These are phyloP conservation scores for Sisor rabdophorus DNA, from an alignment of 2,113 vertebrate genomes.

Conservation along the genomic window DNA sequence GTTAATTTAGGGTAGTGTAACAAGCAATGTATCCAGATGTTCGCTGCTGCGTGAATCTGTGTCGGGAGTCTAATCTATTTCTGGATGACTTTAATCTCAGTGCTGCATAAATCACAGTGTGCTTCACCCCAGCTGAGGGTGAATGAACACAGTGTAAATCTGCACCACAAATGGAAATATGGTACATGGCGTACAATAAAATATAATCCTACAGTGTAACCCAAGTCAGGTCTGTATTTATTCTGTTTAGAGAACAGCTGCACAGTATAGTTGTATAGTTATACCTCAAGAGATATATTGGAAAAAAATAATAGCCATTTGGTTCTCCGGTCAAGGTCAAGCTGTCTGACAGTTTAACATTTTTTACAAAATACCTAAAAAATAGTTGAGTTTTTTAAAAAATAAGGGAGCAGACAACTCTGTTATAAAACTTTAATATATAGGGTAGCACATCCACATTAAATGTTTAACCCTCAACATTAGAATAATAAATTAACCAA, in stretches of 20 bases:
- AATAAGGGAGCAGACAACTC: too few relatives aligned
- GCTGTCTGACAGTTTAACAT: background rate
- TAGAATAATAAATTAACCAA: too few relatives aligned
- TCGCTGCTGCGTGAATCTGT: background rate
- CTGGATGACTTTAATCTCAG: background rate
- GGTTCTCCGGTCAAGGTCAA: background rate
- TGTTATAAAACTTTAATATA: too few relatives aligned
- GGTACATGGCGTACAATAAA: background rate
- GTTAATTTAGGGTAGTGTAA: background rate
- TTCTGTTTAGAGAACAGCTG: background rate
- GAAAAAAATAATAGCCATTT: background rate
- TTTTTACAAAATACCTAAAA: too few relatives aligned
- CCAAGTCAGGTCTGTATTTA: background rate
- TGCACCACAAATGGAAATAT: background rate
- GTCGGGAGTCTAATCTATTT: background rate
- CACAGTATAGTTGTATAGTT: background rate
- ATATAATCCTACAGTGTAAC: background rate
- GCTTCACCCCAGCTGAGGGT: background rate
- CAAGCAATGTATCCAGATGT: background rate
- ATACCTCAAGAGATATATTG: background rate
- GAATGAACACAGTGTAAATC: background rate
- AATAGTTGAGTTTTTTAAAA: too few relatives aligned
- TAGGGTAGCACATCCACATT: too few relatives aligned
- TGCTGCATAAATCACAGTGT: background rate
- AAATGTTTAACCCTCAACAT: too few relatives aligned